phyloP scores from a whole-genome alignment of 2,113 vertebrate species.

The Jacana jacana region DNA sequence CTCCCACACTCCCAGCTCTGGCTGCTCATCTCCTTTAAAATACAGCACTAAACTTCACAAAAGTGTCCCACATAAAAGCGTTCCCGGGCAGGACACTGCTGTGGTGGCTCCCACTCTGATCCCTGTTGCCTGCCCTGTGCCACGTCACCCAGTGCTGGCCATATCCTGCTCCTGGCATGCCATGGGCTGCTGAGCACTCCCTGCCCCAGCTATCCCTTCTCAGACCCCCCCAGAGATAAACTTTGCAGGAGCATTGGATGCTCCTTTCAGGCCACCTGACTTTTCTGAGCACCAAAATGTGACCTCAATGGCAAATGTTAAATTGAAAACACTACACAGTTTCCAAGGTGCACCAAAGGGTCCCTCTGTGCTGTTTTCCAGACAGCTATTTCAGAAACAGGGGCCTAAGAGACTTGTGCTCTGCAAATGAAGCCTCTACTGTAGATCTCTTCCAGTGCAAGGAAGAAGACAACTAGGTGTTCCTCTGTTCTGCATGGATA shows the following conservation, averaged over 20 bases:
- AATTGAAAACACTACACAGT: neutral
- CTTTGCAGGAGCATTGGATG: neutral
- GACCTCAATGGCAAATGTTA: neutral
- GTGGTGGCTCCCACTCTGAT: neutral
- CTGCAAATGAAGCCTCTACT: neutral
- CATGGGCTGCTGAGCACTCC: neutral
- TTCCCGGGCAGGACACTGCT: accelerated
- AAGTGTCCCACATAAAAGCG: accelerated
- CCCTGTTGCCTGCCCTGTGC: neutral
- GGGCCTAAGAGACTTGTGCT: neutral
- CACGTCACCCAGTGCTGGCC: neutral
- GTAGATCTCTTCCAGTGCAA: neutral
- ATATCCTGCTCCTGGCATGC: accelerated
- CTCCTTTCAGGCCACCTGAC: neutral
- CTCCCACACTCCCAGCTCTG: neutral
- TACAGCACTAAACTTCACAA: neutral
- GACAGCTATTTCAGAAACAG: neutral
- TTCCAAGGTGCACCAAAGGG: neutral
- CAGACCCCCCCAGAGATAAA: neutral
- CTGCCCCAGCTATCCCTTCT: neutral
- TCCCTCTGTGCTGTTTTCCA: neutral
- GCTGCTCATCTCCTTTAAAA: neutral
- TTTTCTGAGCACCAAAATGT: neutral
- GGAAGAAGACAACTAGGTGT: neutral
- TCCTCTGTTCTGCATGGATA: neutral